Conservation (phyloP, 1,140 invertebrate species). For the Conus ventricosus region DNA sequence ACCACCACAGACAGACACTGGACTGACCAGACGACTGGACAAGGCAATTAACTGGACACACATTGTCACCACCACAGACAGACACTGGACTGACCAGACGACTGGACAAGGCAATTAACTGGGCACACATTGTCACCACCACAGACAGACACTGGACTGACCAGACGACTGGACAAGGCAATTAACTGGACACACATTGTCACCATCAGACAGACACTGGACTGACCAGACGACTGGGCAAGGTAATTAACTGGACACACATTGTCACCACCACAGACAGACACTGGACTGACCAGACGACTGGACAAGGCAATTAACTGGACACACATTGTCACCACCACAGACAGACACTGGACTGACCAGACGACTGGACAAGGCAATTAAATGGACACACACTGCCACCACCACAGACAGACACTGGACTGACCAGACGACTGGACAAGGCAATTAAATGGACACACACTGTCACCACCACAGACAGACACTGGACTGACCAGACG, state of each 20-base stretch:
- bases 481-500: constrained; percentile 86
- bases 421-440: constrained; percentile 79
- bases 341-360: constrained; percentile 93
- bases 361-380: constrained; percentile 74
- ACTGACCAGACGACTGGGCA: constrained; percentile 80
- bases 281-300: constrained; percentile 76
- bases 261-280: neutral
- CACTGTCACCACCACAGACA: constrained; percentile 81
- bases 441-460: too few relatives aligned
- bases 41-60: constrained; percentile 65
- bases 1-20: constrained; percentile 90
- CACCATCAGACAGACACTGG: neutral
- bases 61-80: neutral
- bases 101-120: constrained; percentile 77
- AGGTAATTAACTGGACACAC: neutral
- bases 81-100: constrained; percentile 76
- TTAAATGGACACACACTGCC: too few relatives aligned
- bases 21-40: constrained; percentile 81
- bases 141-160: constrained; percentile 55
- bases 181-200: neutral
- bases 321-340: too few relatives aligned
- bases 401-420: constrained; percentile 90
- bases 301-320: constrained; percentile 74
- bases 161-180: constrained; percentile 81
- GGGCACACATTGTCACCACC: neutral